Conservation (phyloP, 1,140 invertebrate genomes). For the Pseudachorutes palmiensis region DNA sequence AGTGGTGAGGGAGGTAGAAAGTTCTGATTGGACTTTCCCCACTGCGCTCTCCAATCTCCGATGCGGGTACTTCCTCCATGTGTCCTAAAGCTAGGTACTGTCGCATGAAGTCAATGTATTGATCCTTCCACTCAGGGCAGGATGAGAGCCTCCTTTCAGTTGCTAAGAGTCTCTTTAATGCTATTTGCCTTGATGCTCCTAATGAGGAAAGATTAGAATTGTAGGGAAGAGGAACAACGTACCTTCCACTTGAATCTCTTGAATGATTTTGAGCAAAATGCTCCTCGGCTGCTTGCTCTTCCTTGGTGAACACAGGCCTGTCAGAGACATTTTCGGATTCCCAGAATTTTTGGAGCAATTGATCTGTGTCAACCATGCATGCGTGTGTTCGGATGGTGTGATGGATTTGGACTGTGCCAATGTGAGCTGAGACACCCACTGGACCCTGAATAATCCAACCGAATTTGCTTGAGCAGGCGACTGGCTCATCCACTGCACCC, state of each 20-base stretch:
- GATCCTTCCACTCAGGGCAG: not conserved
- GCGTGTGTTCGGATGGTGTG: not conserved
- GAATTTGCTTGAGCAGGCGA: not conserved
- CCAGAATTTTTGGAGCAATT: conserved; percentile 25
- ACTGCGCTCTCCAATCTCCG: not conserved
- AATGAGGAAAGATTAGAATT: conserved; percentile 16
- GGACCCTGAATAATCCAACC: not conserved
- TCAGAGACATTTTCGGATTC: conserved; percentile 34
- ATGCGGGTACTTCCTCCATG: conserved; percentile 32
- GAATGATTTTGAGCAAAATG: conserved; percentile 32
- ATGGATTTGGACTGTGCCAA: not conserved
- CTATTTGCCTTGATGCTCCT: conserved; percentile 24
- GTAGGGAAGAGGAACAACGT: conserved; percentile 36
- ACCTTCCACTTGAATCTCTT: conserved; percentile 28
- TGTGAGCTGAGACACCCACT: not conserved
- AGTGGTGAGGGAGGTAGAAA: conserved; percentile 21
- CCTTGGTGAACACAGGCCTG: not conserved
- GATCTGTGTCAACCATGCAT: conserved; percentile 25
- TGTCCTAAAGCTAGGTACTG: conserved; percentile 40
- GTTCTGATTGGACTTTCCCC: not conserved
- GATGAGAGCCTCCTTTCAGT: not conserved
- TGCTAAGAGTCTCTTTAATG: conserved; percentile 27
- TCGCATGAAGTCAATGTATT: conserved; percentile 39
- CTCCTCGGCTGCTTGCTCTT: conserved; percentile 31
- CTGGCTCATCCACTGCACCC: too few relatives aligned